Conservation (phyloP, 2,113 vertebrate genomes). For the Pycnonotus jocosus region DNA sequence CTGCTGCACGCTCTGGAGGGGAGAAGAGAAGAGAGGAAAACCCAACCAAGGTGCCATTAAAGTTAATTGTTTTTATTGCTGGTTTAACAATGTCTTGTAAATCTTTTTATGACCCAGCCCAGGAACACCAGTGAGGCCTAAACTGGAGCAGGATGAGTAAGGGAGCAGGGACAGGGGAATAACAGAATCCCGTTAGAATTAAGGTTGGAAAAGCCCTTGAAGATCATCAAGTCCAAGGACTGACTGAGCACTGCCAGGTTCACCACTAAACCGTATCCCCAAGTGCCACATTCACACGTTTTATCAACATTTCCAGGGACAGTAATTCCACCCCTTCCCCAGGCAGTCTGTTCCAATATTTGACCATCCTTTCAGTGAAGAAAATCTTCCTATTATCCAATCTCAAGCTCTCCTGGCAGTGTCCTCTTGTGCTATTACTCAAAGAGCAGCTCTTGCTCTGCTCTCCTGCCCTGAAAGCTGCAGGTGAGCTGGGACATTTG, state of each 20-base stretch:
- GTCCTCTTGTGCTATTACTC: not conserved
- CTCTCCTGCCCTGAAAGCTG: not conserved
- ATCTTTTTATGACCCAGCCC: slow-evolving; percentile 65
- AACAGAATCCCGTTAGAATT: not conserved
- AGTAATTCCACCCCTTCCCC: not conserved
- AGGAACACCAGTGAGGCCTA: slow-evolving; percentile 48
- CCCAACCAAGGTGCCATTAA: slow-evolving; percentile 66
- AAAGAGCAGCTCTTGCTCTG: not conserved
- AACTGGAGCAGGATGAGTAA: not conserved
- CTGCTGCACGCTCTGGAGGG: not conserved
- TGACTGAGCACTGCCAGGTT: not conserved
- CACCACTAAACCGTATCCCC: not conserved
- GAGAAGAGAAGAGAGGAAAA: not conserved
- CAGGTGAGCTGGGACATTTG: not conserved
- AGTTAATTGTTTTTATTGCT: slow-evolving; percentile 77
- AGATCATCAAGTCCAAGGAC: not conserved
- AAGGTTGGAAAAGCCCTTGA: not conserved
- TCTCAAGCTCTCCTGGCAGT: not conserved
- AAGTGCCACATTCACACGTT: not conserved
- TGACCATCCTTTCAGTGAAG: not conserved
- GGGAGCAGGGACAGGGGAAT: not conserved
- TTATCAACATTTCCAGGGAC: not conserved
- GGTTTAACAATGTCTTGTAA: slow-evolving; percentile 76
- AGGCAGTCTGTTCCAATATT: not conserved
- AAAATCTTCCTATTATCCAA: not conserved